Percentiles rank a stretch among this genome's conserved stretches.
phyloP scores from a whole-genome alignment of 1,140 invertebrate species.

The Cydia strobilella region DNA sequence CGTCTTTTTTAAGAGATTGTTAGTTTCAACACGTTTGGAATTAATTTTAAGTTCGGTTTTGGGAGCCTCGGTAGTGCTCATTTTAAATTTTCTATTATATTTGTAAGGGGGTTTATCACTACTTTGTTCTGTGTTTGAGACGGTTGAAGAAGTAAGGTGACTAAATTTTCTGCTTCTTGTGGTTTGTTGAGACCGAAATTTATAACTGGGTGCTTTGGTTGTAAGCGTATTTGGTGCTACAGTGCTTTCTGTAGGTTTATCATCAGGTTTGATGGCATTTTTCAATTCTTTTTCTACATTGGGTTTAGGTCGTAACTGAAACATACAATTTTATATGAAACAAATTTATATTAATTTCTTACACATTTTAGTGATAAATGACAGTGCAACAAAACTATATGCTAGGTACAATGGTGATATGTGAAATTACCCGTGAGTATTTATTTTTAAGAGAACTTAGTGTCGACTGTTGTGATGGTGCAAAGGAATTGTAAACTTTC shows the following conservation, averaged over 20 bases:
- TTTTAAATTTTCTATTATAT: conserved; percentile 67
- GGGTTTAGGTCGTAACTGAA: conserved; percentile 48
- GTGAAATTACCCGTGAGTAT: conserved; percentile 65
- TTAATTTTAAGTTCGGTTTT: conserved; percentile 44
- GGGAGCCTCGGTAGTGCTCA: conserved; percentile 51
- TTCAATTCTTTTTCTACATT: conserved; percentile 44
- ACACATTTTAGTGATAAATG: too few relatives aligned
- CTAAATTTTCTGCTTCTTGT: conserved; percentile 58
- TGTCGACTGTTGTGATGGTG: conserved; percentile 60
- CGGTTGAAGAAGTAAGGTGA: conserved; percentile 41
- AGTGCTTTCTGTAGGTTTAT: conserved; percentile 43
- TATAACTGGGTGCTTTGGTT: conserved; percentile 50
- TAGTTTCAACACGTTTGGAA: conserved; percentile 50
- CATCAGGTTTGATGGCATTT: conserved; percentile 43
- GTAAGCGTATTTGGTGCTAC: conserved; percentile 43
- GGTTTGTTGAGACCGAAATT: conserved; percentile 53
- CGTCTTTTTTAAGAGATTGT: conserved; percentile 52
- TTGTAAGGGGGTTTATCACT: conserved; percentile 55
- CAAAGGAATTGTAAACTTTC: conserved; percentile 68
- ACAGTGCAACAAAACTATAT: too few relatives aligned
- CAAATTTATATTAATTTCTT: too few relatives aligned
- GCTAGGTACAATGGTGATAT: conserved; percentile 5
- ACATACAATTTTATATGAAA: conserved; percentile 41
- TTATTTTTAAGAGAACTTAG: conserved; percentile 59
- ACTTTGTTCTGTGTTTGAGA: conserved; percentile 41